Conservation (phyloP, 2,113 vertebrate species). For the Neopipo cinnamomea region DNA sequence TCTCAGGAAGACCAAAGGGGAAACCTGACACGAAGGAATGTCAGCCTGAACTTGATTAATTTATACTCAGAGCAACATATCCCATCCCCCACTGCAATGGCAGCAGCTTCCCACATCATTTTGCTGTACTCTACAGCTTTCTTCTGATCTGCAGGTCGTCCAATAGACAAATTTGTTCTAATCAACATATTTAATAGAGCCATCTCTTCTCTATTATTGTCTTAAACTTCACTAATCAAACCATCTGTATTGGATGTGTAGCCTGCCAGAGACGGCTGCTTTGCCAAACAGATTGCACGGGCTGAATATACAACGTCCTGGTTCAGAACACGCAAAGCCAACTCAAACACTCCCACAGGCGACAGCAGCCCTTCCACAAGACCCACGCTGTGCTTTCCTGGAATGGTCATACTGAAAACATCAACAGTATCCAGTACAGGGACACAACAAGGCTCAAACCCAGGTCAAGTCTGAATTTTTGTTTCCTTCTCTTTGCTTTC, state of each 20-base stretch:
- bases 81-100: neutral
- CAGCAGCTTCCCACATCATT: neutral
- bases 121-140: neutral
- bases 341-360: neutral
- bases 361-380: neutral
- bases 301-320: accelerated
- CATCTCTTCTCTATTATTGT: neutral
- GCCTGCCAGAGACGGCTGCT: neutral
- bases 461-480: neutral
- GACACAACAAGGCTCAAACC: neutral
- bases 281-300: neutral
- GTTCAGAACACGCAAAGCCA: accelerated
- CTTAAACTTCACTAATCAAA: neutral
- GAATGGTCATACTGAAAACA: neutral
- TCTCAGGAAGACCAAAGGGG: constrained; percentile 25
- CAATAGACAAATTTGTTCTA: neutral
- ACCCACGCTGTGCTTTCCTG: neutral
- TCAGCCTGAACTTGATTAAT: constrained; percentile 55
- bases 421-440: neutral
- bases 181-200: neutral
- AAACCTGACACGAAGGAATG: constrained; percentile 49
- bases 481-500: neutral
- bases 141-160: neutral
- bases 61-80: neutral
- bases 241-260: neutral